Evolutionary conservation across 2,797 vertebrate species (phyloP), one percentile per base, ranked within the genome.

Genomic region (Calcarius lapponicus): DNA sequence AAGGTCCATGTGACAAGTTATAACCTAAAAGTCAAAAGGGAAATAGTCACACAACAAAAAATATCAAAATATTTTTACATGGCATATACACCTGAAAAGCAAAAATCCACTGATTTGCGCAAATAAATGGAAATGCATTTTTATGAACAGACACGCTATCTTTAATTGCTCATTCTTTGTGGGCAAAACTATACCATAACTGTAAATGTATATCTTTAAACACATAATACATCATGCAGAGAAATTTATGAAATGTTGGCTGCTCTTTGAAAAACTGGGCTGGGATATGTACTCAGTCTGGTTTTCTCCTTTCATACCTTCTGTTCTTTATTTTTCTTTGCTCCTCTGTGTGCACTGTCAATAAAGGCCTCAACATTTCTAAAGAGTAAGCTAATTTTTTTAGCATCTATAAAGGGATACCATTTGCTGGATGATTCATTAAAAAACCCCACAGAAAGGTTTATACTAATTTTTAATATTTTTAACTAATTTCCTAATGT

Each of bases 401-500:
- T 42, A 32, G 10, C 12, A 5, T 56, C 22, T 62, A 12, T 40
- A 45, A 69, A 64, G 14, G 10, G 11, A 40, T 83, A 18, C 4
- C 1, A 48, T 69, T 93, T 66, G 7, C 51, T 94, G 85, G 29
- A 85, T 83, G 51, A 90, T 95, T 73, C 7, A 62, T 84, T 95
- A 65, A 95, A 94, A 95, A 94, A 20, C 3, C 2, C 70, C 92
- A 92, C 64, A 82, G 42, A 95, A 56, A 34, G 36, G 26, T 96
- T 96, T 90, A 89, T 86, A 78, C 38, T 47, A 24, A 20, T 20
- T 53, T 31, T 53, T 53, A 20, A 31, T 72, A 54, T 85, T 95
- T 97, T 96, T 45, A 91, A 95, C 51, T 82, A 91, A 92, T 54
- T 97, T 95, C 71, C 73, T 94, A 91, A 91, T 90, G 60, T 80